Evolutionary conservation across 2,888 invertebrate genomes (phyloP), one percentile per base, ranked within the genome.

Genomic region (Lasioglossum villosulum): DNA sequence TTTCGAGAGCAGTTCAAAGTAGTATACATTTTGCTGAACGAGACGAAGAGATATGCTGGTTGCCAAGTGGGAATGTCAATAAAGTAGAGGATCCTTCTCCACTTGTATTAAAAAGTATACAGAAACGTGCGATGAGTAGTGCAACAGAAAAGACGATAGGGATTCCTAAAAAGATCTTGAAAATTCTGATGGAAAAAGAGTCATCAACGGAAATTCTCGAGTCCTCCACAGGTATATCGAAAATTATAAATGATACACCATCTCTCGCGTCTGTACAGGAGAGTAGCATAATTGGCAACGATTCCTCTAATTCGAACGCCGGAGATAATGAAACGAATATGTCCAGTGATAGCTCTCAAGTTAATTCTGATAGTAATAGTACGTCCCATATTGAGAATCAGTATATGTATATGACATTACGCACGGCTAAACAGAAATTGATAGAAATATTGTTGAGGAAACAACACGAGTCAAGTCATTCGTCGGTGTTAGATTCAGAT

Each of bases 401-500:
- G 72, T 75, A 71, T 30, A 19, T 75, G 42, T 16, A 3, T n/a
- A 48, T 48, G 30, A 66, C 68, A 52, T 8, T 30, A n/a, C 14
- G 39, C 27, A 39, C 4, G 59, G 16, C 4, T 2, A 78, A 39
- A 8, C 8, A 23, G 23, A 71, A 78, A 30, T 27, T 85, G n/a
- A 48, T 81, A n/a, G n/a, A 79, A 39, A 37, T 63, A 6, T 66
- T 84, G 39, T 30, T 66, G 5, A 71, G 66, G 1, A 70, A 71
- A 16, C 71, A 68, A n/a, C 37, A 52, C 16, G 6, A 3, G 52
- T 56, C n/a, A 10, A 63, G 0, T 10, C 6, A 76, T 42, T 30
- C 10, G 27, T 80, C 45, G 3, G 48, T 59, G 34, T 52, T 90
- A 48, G 88, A 90, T 79, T 88, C 90, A 1, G 88, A 90, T 10